Evolutionary conservation across 2,797 vertebrate species (phyloP).

Genomic region (Valencia hispanica): DNA sequence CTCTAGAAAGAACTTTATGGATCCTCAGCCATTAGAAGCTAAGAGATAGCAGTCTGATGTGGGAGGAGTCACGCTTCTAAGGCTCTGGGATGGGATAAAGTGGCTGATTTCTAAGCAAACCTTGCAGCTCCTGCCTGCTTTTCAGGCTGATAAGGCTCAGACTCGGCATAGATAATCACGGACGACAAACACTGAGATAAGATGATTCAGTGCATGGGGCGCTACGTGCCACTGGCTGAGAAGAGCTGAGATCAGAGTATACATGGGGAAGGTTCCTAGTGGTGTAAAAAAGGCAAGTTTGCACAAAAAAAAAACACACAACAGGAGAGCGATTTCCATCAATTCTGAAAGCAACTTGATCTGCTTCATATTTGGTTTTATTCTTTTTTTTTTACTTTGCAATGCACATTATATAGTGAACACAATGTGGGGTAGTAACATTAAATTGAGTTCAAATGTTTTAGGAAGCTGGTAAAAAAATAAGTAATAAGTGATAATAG

Average conservation of each 20-base stretch:
- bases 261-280: background rate
- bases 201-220: background rate
- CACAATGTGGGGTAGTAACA: too few species aligned
- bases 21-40: background rate
- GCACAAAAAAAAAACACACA: background rate
- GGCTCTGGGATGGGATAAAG: background rate
- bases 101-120: background rate
- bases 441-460: background rate
- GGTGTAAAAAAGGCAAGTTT: background rate
- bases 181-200: slow-evolving; percentile 10
- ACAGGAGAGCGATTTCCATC: background rate
- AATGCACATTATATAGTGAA: too few species aligned
- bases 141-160: background rate
- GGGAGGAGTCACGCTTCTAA: background rate
- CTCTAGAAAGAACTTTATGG: too few species aligned
- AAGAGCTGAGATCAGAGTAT: background rate
- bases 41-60: background rate
- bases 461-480: too few species aligned
- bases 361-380: background rate
- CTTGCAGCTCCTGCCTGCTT: background rate
- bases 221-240: background rate
- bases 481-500: too few species aligned
- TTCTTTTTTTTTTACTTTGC: too few species aligned
- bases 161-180: background rate
- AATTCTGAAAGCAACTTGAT: background rate